Conservation (phyloP, 1,140 invertebrate genomes). For the Alviniconcha marisindica region DNA sequence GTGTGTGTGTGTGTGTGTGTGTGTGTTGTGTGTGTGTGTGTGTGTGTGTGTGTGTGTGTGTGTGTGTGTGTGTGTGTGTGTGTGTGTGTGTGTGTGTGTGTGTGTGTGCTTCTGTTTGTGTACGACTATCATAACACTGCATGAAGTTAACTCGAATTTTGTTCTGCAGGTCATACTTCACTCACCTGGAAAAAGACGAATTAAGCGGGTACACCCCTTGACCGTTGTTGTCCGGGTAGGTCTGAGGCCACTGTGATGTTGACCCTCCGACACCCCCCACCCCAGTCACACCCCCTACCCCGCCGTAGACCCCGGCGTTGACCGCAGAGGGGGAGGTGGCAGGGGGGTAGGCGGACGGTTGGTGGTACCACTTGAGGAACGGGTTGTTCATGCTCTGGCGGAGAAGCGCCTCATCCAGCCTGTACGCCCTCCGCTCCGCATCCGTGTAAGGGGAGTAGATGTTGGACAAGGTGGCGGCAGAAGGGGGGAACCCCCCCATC, state of each 20-base stretch:
- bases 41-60: neutral
- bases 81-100: neutral
- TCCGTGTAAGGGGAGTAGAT: constrained; percentile 73
- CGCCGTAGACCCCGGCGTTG: constrained; percentile 58
- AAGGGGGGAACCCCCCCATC: constrained; percentile 18
- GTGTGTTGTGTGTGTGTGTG: neutral
- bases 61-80: neutral
- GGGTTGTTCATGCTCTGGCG: constrained; percentile 73
- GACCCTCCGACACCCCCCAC: constrained; percentile 16
- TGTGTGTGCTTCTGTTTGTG: neutral
- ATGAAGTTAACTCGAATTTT: neutral
- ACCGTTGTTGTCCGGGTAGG: constrained; percentile 58
- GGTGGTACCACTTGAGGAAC: constrained; percentile 72
- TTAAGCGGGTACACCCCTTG: constrained; percentile 48
- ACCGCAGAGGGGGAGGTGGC: constrained; percentile 55
- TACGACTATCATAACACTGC: neutral
- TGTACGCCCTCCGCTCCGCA: constrained; percentile 69
- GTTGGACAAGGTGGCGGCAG: constrained; percentile 57
- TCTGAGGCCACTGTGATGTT: constrained; percentile 61
- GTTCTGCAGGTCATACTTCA: neutral
- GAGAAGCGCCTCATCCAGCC: constrained; percentile 69
- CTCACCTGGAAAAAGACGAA: constrained; percentile 13
- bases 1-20: neutral
- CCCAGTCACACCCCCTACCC: constrained; percentile 22
- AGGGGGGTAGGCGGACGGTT: constrained; percentile 48